Evolutionary conservation across 35 echinoderm and acorn worm genomes (phyloP), one percentile per base, ranked within the genome.

Genomic region (Chiridota heheva): DNA sequence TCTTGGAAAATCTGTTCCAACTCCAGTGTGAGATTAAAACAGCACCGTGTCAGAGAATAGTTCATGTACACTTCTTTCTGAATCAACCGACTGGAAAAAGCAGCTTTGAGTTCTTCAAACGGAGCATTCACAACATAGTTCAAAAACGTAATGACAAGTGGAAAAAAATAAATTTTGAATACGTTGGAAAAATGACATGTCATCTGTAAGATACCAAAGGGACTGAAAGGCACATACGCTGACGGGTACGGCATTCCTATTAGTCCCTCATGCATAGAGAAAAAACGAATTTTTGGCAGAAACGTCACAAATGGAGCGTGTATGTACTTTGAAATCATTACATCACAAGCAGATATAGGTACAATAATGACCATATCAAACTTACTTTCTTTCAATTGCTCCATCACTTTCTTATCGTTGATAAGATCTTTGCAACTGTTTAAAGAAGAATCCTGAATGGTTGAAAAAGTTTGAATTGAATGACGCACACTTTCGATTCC

Each of bases 341-440:
- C 44, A 51, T 69, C 63, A 51, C 79, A 82, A 0, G 79, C 36
- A 4, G 79, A 65, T 18, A 82, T 33, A 33, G 59, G 40, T 24
- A 67, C 55, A 4, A 69, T 43, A 5, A 82, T n/a, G 6, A 48
- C 79, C 16, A 82, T 36, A 56, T 82, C 79, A 67, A 82, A 82
- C 24, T 69, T 36, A 2, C 38, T 46, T 10, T 46, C 49, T 47
- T 69, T 53, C 13, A 82, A 20, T 16, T 35, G 7, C 48, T 15
- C 18, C 25, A 82, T 2, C 25, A 82, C 7, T 36, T 69, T 4
- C 6, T n/a, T 2, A 33, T 82, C 79, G 5, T 55, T 62, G 51
- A 49, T 60, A 7, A 78, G 35, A 43, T 78, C 75, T 33, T 43
- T 20, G 55, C 75, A 78, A 26, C 39, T 78, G n/a, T n/a, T n/a